Conservation (phyloP, 2,797 vertebrate species). For the Alectoris magna region DNA sequence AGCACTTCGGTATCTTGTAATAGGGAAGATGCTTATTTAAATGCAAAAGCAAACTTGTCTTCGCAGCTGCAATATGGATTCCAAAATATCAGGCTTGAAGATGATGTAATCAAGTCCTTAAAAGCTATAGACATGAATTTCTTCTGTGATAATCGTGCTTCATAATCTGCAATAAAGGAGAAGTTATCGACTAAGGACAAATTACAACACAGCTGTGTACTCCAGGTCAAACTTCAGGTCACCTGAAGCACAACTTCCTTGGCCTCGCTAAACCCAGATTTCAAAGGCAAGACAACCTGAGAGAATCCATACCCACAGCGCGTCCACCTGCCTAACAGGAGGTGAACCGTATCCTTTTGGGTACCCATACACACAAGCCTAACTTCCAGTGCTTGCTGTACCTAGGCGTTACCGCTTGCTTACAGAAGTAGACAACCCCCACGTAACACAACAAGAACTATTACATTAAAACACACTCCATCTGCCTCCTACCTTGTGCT, state of each 20-base stretch:
- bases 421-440: neutral
- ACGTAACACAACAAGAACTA: neutral
- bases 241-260: neutral
- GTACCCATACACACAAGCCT: neutral
- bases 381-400: neutral
- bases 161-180: slow-evolving; percentile 86
- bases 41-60: slow-evolving; percentile 66
- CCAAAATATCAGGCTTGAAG: slow-evolving; percentile 97
- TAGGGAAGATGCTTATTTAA: slow-evolving; percentile 62
- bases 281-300: neutral
- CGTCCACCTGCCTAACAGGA: neutral
- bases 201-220: accelerated
- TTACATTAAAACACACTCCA: neutral
- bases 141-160: slow-evolving; percentile 95
- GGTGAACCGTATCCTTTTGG: neutral
- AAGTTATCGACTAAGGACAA: neutral
- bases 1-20: slow-evolving; percentile 77
- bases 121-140: slow-evolving; percentile 97
- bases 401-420: neutral
- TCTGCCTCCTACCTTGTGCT: slow-evolving; percentile 49
- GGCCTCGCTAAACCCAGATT: neutral
- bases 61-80: slow-evolving; percentile 83
- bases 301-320: neutral
- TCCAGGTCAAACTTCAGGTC: neutral
- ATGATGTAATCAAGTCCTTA: slow-evolving; percentile 95